Evolutionary conservation across 2,888 invertebrate genomes (phyloP), one percentile per base, ranked within the genome.

Genomic region (Microctonus brassicae): DNA sequence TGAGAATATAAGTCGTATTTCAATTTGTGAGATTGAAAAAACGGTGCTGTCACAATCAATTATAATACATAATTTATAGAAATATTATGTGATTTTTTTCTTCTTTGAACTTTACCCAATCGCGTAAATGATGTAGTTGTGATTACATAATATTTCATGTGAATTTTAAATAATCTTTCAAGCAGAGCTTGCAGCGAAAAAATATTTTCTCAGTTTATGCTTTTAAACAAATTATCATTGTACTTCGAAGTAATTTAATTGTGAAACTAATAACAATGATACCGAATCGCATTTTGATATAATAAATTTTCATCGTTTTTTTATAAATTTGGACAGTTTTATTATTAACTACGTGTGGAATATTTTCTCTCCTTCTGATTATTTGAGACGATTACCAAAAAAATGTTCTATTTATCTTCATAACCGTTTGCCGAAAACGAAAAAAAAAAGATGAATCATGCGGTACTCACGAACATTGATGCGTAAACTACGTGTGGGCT

Each of bases 1-100:
- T 9, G 24, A 20, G 22, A 34, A 2, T 1, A 10, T 26, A 0
- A 13, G 17, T 26, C 22, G n/a, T 39, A 34, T 62, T 62, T n/a
- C 24, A 20, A 7, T 22, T 39, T 13, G 6, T 39, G 22, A 13
- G 9, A 17, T 26, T 29, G 7, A 64, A 10, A 47, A 64, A 10
- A 17, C 11, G 63, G 63, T 64, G 63, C 63, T 64, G 63, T 47
- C 29, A n/a, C 26, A 42, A 24, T 36, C 47, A 29, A 47, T 33
- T n/a, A 9, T 24, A 7, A 17, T n/a, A 62, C 6, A 62, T 11
- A 42, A 62, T 42, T 36, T 11, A 58, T 13, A 58, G 33, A 6
- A 13, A 34, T 5, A 33, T 10, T 13, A 13, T 20, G 29, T 17
- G n/a, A 29, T 33, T 3, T 52, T 29, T 64, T 64, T 42, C n/a